A percentile compares a stretch with the other conserved stretches of the same genome.
Conservation (phyloP, 2,888 invertebrate species). For the Macrosiphum euphorbiae region DNA sequence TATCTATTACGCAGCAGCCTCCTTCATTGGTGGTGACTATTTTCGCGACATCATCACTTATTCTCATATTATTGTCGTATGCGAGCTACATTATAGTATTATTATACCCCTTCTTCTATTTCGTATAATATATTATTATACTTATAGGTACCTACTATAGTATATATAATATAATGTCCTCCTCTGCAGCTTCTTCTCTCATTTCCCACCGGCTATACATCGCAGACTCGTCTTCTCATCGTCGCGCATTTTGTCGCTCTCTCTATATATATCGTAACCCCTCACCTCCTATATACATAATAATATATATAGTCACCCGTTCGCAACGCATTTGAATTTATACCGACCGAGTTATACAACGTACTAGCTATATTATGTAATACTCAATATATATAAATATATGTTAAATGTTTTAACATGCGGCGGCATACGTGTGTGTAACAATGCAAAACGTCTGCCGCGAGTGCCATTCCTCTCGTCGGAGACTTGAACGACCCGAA, state of each 20-base stretch:
- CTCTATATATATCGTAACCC: neutral
- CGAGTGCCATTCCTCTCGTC: neutral
- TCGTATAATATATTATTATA: neutral
- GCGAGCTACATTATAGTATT: neutral
- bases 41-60: constrained; percentile 52
- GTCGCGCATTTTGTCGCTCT: neutral
- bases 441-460: neutral
- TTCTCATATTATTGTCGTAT: constrained; percentile 14
- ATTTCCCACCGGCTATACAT: neutral
- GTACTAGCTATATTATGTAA: neutral
- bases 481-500: neutral
- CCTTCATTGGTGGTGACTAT: constrained; percentile 51
- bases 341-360: neutral
- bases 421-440: neutral
- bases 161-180: neutral
- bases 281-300: neutral
- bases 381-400: neutral
- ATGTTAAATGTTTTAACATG: too few relatives aligned
- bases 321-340: neutral
- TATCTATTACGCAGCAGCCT: constrained; percentile 44
- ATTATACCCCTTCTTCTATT: neutral
- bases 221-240: neutral
- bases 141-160: neutral
- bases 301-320: neutral
- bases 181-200: neutral